Evolutionary conservation across 2,113 vertebrate genomes (phyloP), one percentile per base, ranked within the genome.

Genomic region (Opisthocomus hoazin): DNA sequence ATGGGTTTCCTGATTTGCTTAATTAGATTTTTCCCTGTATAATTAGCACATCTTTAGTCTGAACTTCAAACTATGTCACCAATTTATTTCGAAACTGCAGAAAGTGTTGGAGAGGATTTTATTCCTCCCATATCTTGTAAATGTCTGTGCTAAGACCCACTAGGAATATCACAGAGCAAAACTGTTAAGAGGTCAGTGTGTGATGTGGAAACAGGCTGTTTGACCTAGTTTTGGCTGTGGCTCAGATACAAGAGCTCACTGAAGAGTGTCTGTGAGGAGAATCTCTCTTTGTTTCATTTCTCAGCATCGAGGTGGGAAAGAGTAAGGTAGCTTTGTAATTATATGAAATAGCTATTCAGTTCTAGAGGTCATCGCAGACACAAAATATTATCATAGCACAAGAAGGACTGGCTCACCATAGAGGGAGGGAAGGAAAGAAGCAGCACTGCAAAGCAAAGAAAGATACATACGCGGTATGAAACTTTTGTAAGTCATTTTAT

Each of bases 21-120:
- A 97, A 98, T 97, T 97, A 86, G 95, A 87, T 98, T 96, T 96
- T 93, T 94, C 88, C 74, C 94, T 94, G 94, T 96, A 97, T 96
- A 97, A 97, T 97, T 97, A 97, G 91, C 93, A 95, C 93, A 69
- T 93, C 96, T 95, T 97, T 90, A 95, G 96, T 94, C 79, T 97
- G 96, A 97, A 95, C 94, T 96, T 82, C 93, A 96, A 90, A 82
- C 94, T 91, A 84, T 87, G 80, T 96, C 93, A 96, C 92, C 50
- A 81, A 76, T 96, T 93, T 97, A 96, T 97, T 97, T 96, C 93
- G 82, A 95, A 94, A 91, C 91, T 92, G 89, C 48, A 91, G 78
- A 77, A 96, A 95, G 86, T 94, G 90, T 87, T 86, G 80, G 76
- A 90, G 77, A 94, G 71, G 66, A 94, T 97, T 97, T 95, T 92